A percentile compares a stretch with the other conserved stretches of the same genome.
phyloP scores from a whole-genome alignment of 2,888 invertebrate species.

The Allolobophora icterica region DNA sequence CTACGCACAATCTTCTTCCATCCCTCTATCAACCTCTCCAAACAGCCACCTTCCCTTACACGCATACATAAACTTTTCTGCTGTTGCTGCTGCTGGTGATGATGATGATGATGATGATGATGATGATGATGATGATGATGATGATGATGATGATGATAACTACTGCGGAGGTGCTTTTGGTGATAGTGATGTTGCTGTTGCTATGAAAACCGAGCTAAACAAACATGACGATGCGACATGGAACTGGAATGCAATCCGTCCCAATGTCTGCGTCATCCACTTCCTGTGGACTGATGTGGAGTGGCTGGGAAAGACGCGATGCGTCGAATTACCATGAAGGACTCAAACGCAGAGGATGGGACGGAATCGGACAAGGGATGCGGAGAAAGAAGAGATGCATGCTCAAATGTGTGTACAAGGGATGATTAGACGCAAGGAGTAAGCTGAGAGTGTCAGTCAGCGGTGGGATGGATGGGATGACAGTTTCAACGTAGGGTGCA shows the following conservation, averaged over 20 bases:
- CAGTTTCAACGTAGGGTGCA: background rate
- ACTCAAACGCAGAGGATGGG: background rate
- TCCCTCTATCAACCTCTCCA: no score
- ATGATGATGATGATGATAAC: background rate
- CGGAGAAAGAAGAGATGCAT: background rate
- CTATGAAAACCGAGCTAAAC: background rate
- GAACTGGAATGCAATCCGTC: background rate
- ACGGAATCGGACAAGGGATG: background rate
- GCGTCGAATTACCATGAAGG: background rate
- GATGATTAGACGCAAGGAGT: background rate
- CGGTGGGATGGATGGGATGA: background rate
- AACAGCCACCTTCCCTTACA: no score
- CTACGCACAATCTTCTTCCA: no score
- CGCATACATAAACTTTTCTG: no score
- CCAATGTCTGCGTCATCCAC: background rate
- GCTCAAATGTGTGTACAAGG: background rate
- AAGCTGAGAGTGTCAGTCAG: background rate
- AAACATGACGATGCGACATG: background rate
- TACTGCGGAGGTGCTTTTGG: background rate
- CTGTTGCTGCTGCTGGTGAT: background rate
- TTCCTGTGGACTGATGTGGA: background rate
- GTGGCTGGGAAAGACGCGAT: background rate
- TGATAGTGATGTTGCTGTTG: background rate
- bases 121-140: background rate
- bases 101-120: background rate